Conservation (phyloP, 2,797 vertebrate species). For the Semaprochilodus insignis region DNA sequence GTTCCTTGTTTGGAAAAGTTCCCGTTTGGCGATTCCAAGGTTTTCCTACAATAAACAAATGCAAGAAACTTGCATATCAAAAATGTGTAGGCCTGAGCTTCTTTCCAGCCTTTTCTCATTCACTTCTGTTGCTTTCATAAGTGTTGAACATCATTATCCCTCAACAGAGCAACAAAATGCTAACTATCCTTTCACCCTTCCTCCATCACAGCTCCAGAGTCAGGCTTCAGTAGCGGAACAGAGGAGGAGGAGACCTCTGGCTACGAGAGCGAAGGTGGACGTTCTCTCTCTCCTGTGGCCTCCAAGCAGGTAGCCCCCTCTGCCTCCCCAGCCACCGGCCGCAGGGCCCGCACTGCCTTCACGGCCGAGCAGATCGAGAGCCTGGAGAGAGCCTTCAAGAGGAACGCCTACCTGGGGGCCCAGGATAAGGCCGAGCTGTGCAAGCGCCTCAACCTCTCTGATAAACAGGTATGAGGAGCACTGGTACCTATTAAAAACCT, state of each 20-base stretch:
- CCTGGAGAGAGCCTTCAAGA: slow-evolving; percentile 80
- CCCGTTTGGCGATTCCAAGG: no score
- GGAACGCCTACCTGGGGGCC: slow-evolving; percentile 80
- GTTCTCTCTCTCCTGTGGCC: slow-evolving; percentile 66
- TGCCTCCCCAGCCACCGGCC: slow-evolving; percentile 61
- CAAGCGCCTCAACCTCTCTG: slow-evolving; percentile 78
- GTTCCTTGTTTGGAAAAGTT: no score
- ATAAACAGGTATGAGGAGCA: slow-evolving; percentile 78
- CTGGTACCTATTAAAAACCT: background rate
- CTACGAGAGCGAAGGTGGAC: slow-evolving; percentile 79
- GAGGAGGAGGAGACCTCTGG: slow-evolving; percentile 80
- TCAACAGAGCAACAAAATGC: background rate
- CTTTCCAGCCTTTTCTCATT: background rate
- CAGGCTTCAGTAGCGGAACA: slow-evolving; percentile 69
- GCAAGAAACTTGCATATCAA: no score
- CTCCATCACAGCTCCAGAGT: slow-evolving; percentile 46
- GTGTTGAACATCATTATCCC: no score
- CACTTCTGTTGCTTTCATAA: background rate
- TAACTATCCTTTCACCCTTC: background rate
- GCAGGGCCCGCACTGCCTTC: slow-evolving; percentile 81
- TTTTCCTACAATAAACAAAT: no score
- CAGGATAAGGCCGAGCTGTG: slow-evolving; percentile 83
- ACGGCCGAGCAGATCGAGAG: slow-evolving; percentile 79
- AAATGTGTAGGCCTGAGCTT: background rate
- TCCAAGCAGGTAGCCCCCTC: slow-evolving; percentile 25